These are phyloP conservation scores for Drosophila pullipes DNA, from an alignment of 2,888 invertebrate species.

Conservation along the genomic window DNA sequence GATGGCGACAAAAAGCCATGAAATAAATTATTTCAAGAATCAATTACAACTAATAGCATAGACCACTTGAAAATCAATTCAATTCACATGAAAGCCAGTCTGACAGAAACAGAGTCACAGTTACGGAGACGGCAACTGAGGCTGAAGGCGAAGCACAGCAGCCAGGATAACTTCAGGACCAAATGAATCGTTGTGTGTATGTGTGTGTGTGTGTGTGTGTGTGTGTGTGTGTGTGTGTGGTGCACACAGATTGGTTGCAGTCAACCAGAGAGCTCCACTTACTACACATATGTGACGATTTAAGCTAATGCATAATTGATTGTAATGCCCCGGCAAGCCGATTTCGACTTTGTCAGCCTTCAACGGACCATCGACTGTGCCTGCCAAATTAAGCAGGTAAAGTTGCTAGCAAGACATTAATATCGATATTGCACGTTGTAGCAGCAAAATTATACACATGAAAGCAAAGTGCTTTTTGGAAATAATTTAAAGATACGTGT, in stretches of 20 bases:
- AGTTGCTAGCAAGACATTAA: conserved; percentile 38
- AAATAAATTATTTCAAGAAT: conserved; percentile 78
- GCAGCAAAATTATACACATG: conserved; percentile 25
- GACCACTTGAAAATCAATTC: conserved; percentile 76
- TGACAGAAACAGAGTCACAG: conserved; percentile 53
- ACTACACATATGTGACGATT: conserved; percentile 68
- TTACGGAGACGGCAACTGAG: conserved; percentile 17
- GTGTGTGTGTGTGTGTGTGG: background rate
- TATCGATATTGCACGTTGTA: conserved; percentile 42
- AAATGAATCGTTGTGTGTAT: conserved; percentile 36
- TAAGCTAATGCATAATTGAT: conserved; percentile 74
- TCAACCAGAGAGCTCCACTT: conserved; percentile 38
- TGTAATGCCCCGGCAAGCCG: conserved; percentile 62
- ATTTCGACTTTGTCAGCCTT: conserved; percentile 55
- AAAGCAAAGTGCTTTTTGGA: background rate
- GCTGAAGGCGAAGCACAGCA: conserved; percentile 12
- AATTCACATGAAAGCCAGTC: conserved; percentile 68
- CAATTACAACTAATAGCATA: conserved; percentile 77
- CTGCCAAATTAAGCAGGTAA: conserved; percentile 60
- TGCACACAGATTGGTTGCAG: conserved; percentile 40
- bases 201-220: conserved; percentile 3
- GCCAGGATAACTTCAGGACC: conserved; percentile 55
- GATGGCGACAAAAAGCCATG: conserved; percentile 71
- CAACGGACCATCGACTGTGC: conserved; percentile 31
- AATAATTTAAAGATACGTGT: background rate